A percentile compares a stretch with the other conserved stretches of the same genome.
phyloP scores from a whole-genome alignment of 1,140 invertebrate genomes.

The Dufourea novaeangliae region DNA sequence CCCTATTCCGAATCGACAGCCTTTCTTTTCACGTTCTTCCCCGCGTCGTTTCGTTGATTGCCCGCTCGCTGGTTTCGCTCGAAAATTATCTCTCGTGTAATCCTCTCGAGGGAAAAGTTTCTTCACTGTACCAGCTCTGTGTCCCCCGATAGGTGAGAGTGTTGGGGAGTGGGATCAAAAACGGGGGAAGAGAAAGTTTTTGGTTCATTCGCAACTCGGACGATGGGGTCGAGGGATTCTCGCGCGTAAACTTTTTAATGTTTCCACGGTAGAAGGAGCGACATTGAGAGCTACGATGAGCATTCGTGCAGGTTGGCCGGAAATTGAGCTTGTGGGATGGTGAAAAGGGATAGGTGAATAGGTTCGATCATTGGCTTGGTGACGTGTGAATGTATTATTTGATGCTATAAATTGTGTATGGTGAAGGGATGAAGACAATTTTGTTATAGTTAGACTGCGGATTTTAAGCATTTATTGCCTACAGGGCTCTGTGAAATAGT shows the following conservation, averaged over 20 bases:
- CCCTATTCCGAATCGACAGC: constrained; percentile 38
- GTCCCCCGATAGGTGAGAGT: neutral
- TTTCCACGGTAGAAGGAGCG: constrained; percentile 7
- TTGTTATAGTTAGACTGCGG: too few species aligned
- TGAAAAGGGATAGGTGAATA: neutral
- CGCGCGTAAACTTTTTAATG: constrained; percentile 45
- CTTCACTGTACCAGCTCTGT: neutral
- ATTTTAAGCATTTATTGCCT: too few species aligned
- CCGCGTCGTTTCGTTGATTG: constrained; percentile 54
- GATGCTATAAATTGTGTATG: too few species aligned
- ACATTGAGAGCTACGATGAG: constrained; percentile 4
- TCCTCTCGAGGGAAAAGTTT: constrained; percentile 12
- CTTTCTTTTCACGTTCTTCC: constrained; percentile 55
- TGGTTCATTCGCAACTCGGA: neutral
- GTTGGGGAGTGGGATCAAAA: too few species aligned
- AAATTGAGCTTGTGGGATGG: constrained; percentile 14
- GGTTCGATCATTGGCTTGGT: neutral
- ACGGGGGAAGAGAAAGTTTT: neutral
- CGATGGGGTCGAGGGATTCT: neutral
- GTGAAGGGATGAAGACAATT: too few species aligned
- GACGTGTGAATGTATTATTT: neutral
- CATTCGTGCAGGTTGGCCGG: neutral
- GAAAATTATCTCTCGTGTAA: constrained; percentile 53
- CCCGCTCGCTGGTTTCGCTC: constrained; percentile 42
- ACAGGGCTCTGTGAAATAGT: too few species aligned